A percentile compares a stretch with the other conserved stretches of the same genome.
Conservation (phyloP, 2,888 invertebrate species). For the Dorcus hopei region DNA sequence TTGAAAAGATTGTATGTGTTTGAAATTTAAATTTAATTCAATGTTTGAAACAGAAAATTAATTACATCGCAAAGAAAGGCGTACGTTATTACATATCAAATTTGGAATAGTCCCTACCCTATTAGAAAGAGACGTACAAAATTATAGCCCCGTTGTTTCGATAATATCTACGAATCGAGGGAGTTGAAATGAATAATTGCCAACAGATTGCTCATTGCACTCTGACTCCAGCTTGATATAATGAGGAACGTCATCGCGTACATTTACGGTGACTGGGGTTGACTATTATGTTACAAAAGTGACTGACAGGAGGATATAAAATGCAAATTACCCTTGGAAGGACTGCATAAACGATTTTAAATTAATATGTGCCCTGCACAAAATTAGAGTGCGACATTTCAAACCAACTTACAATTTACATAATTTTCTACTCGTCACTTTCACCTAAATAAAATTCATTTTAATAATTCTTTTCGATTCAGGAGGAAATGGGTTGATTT, state of each 20-base stretch:
- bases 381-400: no score
- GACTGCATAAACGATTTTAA: conserved; percentile 16
- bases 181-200: conserved; percentile 42
- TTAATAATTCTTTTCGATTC: no score
- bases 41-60: no score
- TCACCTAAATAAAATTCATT: no score
- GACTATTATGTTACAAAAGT: conserved; percentile 36
- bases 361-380: background rate
- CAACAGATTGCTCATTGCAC: conserved; percentile 47
- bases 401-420: no score
- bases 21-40: no score
- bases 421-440: no score
- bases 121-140: background rate
- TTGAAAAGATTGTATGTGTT: no score
- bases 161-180: background rate
- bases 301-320: conserved; percentile 40
- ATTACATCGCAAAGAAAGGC: background rate
- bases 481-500: no score
- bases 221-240: conserved; percentile 39
- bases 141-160: background rate
- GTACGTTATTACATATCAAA: background rate
- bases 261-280: conserved; percentile 26
- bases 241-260: conserved; percentile 30
- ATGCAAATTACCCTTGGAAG: conserved; percentile 38
- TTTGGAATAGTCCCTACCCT: no score